phyloP scores from a whole-genome alignment of 2,888 invertebrate genomes.

The Clepsis dumicolana region DNA sequence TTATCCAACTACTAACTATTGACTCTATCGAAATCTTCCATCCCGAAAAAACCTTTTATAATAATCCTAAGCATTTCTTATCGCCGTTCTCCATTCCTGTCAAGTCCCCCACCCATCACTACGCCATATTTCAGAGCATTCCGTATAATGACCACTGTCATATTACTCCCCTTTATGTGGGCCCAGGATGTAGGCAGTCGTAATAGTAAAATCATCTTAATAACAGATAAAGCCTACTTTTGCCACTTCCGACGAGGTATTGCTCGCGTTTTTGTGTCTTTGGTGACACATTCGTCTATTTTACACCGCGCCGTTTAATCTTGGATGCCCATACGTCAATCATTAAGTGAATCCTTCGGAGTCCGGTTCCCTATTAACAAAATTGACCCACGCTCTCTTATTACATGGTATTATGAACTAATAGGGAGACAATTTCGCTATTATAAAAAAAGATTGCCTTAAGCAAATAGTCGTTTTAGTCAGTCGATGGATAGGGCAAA shows the following conservation, averaged over 20 bases:
- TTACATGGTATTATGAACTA: background rate
- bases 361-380: slow-evolving; percentile 1
- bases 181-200: slow-evolving; percentile 76
- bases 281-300: slow-evolving; percentile 39
- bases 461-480: too few species aligned
- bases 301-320: slow-evolving; percentile 33
- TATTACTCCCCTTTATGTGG: slow-evolving; percentile 71
- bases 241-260: slow-evolving; percentile 53
- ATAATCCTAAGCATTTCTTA: slow-evolving; percentile 37
- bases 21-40: background rate
- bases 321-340: slow-evolving; percentile 13
- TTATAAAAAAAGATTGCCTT: too few species aligned
- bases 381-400: background rate
- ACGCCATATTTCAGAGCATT: slow-evolving; percentile 47
- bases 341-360: slow-evolving; percentile 16
- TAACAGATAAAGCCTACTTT: slow-evolving; percentile 69
- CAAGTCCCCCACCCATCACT: slow-evolving; percentile 40
- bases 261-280: slow-evolving; percentile 49
- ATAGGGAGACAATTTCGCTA: background rate
- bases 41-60: slow-evolving; percentile 17
- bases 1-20: background rate
- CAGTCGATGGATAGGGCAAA: too few species aligned
- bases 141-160: slow-evolving; percentile 53
- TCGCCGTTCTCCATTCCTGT: slow-evolving; percentile 34
- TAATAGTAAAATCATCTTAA: slow-evolving; percentile 80